phyloP scores from a whole-genome alignment of 2,113 vertebrate genomes.

The Turdus rufiventris region DNA sequence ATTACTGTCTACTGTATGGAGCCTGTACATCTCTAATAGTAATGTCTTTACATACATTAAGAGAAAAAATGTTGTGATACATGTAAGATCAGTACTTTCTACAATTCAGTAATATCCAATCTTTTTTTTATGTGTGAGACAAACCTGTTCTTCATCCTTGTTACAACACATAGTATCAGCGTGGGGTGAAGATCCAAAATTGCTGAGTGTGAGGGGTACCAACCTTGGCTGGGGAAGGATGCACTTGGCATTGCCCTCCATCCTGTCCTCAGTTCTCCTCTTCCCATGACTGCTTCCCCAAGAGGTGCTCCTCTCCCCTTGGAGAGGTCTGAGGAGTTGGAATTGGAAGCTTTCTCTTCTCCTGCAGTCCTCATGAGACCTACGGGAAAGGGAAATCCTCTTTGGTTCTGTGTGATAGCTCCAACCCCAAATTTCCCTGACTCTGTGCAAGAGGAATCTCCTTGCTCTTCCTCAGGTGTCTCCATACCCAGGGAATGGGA shows the following conservation, averaged over 20 bases:
- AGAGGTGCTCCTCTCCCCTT: background rate
- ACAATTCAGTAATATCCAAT: background rate
- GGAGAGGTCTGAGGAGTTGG: background rate
- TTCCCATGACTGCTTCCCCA: background rate
- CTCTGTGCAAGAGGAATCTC: background rate
- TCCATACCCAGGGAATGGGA: background rate
- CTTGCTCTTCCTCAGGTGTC: background rate
- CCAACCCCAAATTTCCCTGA: accelerated
- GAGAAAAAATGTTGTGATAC: background rate
- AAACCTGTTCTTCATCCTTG: background rate
- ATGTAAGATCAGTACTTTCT: background rate
- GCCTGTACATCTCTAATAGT: background rate
- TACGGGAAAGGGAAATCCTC: background rate
- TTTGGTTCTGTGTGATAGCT: background rate
- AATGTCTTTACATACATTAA: background rate
- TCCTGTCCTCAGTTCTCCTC: background rate
- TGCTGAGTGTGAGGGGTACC: background rate
- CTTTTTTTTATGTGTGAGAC: background rate
- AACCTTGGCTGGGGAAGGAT: background rate
- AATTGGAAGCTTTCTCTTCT: accelerated
- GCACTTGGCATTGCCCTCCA: background rate
- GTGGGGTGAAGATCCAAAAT: background rate
- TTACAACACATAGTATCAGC: background rate
- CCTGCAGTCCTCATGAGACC: background rate
- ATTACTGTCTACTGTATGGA: background rate